These are phyloP conservation scores for Dendrolimus pini DNA, from an alignment of 2,888 invertebrate species.

Conservation along the genomic window DNA sequence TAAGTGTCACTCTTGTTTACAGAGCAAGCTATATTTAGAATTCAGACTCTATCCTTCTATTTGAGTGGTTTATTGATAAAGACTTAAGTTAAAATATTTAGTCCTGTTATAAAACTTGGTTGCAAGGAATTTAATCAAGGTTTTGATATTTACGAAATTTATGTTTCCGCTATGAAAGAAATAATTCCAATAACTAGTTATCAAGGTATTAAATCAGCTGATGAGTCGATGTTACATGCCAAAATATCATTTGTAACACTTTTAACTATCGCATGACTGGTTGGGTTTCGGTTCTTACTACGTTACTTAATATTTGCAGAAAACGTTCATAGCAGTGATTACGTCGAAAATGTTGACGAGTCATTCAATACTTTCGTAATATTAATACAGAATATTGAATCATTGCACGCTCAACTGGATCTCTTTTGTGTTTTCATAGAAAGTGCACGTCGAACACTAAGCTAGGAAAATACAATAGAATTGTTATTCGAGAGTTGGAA, in stretches of 20 bases:
- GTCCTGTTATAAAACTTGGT: too few species aligned
- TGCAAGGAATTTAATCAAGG: too few species aligned
- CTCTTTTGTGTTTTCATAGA: slow-evolving; percentile 26
- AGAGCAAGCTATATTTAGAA: too few species aligned
- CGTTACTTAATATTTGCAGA: slow-evolving; percentile 2
- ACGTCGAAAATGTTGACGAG: slow-evolving; percentile 6
- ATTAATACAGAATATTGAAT: slow-evolving; percentile 16
- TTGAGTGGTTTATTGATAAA: too few species aligned
- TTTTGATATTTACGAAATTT: too few species aligned
- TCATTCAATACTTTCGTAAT: slow-evolving; percentile 19
- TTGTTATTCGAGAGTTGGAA: slow-evolving; percentile 25
- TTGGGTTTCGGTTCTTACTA: neutral
- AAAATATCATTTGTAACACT: slow-evolving; percentile 18
- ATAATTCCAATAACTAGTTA: too few species aligned
- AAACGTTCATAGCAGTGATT: neutral
- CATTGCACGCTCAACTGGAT: slow-evolving; percentile 11
- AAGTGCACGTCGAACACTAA: slow-evolving; percentile 30
- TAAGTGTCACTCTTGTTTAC: neutral
- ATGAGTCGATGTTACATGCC: neutral
- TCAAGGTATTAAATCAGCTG: too few species aligned
- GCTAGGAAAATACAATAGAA: slow-evolving; percentile 40
- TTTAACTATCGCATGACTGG: neutral
- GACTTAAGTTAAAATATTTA: too few species aligned
- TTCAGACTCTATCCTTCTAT: too few species aligned
- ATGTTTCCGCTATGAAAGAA: too few species aligned